Percentiles rank a stretch among this genome's conserved stretches.
phyloP scores from a whole-genome alignment of 2,888 invertebrate species.

The Lithophane ornitopus region DNA sequence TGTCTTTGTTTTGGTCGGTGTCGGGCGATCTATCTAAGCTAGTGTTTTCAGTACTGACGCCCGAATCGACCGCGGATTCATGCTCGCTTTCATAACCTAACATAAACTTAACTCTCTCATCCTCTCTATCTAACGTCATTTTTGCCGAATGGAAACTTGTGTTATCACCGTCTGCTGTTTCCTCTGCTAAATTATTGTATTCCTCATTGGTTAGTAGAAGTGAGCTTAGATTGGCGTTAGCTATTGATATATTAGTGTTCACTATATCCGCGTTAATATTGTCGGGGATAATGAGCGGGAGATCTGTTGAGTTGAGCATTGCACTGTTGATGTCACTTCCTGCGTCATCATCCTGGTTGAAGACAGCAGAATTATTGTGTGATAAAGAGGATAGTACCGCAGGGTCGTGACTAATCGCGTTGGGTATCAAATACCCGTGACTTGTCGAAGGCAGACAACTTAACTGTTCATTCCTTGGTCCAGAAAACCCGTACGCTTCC shows the following conservation, averaged over 20 bases:
- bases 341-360: slow-evolving; percentile 83
- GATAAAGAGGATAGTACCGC: slow-evolving; percentile 89
- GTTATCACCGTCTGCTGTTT: slow-evolving; percentile 74
- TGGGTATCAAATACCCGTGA: slow-evolving; percentile 92
- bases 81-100: slow-evolving; percentile 88
- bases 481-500: slow-evolving; percentile 75
- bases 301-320: slow-evolving; percentile 77
- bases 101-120: slow-evolving; percentile 86
- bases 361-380: slow-evolving; percentile 86
- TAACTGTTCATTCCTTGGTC: slow-evolving; percentile 83
- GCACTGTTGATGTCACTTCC: slow-evolving; percentile 73
- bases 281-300: slow-evolving; percentile 84
- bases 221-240: slow-evolving; percentile 91
- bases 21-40: slow-evolving; percentile 92
- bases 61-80: slow-evolving; percentile 91
- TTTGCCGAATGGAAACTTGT: slow-evolving; percentile 84
- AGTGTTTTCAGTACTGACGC: slow-evolving; percentile 94
- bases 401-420: slow-evolving; percentile 91
- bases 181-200: slow-evolving; percentile 79
- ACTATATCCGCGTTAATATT: slow-evolving; percentile 84
- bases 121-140: slow-evolving; percentile 77
- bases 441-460: slow-evolving; percentile 91
- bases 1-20: slow-evolving; percentile 85
- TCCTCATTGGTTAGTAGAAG: slow-evolving; percentile 89
- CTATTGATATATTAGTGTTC: slow-evolving; percentile 91